Evolutionary conservation across 2,113 vertebrate genomes (phyloP), one percentile per base, ranked within the genome.

Genomic region (Chunga burmeisteri): DNA sequence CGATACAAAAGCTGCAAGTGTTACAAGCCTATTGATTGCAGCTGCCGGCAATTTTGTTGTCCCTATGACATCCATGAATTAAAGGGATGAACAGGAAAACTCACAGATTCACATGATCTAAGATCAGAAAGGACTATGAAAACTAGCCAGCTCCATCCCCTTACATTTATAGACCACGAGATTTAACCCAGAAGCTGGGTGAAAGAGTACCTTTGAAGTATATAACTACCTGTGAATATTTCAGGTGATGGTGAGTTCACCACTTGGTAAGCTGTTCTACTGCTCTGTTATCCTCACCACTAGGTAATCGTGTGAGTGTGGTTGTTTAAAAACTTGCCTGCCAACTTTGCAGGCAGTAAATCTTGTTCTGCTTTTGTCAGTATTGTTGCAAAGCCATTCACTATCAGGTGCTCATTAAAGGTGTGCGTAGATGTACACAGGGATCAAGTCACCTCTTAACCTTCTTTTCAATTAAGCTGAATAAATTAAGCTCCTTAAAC

Each of bases 401-500:
- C 58, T 44, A 2, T 29, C 58, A 44, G 90, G 58, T 78, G 73
- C 63, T 72, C 6, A 3, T 94, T 72, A n/a, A 77, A 90, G 79
- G 73, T 81, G 87, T 22, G 65, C 63, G 87, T n/a, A 62, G 72
- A 40, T 38, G 61, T 2, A 71, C 85, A 71, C 42, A 65, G 74
- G 4, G 42, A 90, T 72, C 90, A 72, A 58, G 73, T 77, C 93
- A 58, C 59, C 83, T 71, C 87, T 73, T 85, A 72, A 73, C 83
- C 70, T 81, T 49, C 93, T 81, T 88, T 91, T 44, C 83, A 88
- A 72, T 66, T 71, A 77, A 80, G 42, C 40, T 34, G 46, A 71
- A 19, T 52, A 81, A 87, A n/a, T 78, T 73, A 81, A 93, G 83
- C 90, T 91, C 65, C 63, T 91, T 91, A 81, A 81, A 61, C 59